Conservation (phyloP, 64 coral and sea anemone species). For the Porites lutea region DNA sequence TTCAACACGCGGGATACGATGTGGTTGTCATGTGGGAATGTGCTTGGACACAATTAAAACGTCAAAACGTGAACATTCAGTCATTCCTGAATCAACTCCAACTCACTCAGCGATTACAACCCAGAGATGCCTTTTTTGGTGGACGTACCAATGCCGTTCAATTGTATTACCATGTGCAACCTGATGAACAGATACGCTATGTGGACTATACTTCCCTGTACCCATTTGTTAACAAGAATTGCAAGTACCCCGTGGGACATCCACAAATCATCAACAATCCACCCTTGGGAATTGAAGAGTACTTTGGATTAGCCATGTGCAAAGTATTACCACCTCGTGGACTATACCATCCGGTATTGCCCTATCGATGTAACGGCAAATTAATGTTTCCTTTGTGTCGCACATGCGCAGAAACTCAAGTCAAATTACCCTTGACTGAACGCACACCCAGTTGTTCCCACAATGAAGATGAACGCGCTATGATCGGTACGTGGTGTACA, state of each 20-base stretch:
- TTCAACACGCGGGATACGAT: not conserved
- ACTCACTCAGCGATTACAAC: not conserved
- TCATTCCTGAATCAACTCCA: not conserved
- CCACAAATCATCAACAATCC: not conserved
- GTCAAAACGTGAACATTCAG: not conserved
- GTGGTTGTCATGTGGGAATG: not conserved
- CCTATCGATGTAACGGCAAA: not conserved
- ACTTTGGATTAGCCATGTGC: not conserved
- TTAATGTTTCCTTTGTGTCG: conserved; percentile 27
- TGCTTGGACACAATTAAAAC: not conserved
- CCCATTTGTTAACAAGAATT: conserved; percentile 16
- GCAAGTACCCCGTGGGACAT: conserved; percentile 18
- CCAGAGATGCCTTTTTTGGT: conserved; percentile 34
- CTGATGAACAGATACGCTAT: not conserved
- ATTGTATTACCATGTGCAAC: not conserved
- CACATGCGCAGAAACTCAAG: not conserved
- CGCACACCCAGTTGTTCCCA: not conserved
- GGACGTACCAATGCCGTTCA: conserved; percentile 47
- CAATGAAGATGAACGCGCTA: not conserved
- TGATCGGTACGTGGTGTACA: conserved; percentile 37
- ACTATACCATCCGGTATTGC: conserved; percentile 18
- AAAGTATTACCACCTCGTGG: not conserved
- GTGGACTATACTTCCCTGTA: conserved; percentile 9
- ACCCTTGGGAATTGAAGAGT: not conserved
- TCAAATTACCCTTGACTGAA: not conserved